Percentiles rank a stretch among this genome's conserved stretches.
phyloP scores from a whole-genome alignment of 2,113 vertebrate genomes.

The Calonectris borealis region DNA sequence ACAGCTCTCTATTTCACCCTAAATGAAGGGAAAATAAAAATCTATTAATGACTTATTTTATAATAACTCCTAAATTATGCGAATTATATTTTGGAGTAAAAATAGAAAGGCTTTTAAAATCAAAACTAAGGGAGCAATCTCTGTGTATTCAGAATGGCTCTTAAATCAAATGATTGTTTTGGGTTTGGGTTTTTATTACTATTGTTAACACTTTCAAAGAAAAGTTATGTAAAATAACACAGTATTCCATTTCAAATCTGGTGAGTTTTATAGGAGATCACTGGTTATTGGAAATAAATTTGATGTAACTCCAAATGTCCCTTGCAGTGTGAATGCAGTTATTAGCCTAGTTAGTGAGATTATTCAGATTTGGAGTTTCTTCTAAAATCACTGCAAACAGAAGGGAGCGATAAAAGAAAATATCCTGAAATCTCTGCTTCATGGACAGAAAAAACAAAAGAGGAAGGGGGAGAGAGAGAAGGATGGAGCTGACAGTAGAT shows the following conservation, averaged over 20 bases:
- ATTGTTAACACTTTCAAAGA: not conserved
- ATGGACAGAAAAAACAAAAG: not conserved
- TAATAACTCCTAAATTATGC: not conserved
- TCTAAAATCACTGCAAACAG: not conserved
- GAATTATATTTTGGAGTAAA: not conserved
- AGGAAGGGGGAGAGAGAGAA: not conserved
- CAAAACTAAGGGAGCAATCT: not conserved
- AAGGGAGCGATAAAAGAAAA: not conserved
- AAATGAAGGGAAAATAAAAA: not conserved
- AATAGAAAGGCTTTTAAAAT: conserved; percentile 26
- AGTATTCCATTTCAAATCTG: not conserved
- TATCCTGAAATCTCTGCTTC: not conserved
- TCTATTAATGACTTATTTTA: not conserved
- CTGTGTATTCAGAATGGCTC: not conserved
- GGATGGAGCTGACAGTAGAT: not conserved
- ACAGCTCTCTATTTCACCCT: not conserved
- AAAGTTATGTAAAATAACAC: not conserved
- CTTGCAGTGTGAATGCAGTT: not conserved
- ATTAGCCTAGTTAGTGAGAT: not conserved
- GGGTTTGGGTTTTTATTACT: not conserved
- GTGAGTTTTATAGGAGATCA: conserved; percentile 3
- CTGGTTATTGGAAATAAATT: conserved; percentile 15
- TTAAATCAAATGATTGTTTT: not conserved
- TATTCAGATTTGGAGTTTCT: not conserved
- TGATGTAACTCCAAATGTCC: not conserved